These are phyloP conservation scores for Mirza zaza DNA, from an alignment of 2,113 vertebrate species.

Conservation along the genomic window DNA sequence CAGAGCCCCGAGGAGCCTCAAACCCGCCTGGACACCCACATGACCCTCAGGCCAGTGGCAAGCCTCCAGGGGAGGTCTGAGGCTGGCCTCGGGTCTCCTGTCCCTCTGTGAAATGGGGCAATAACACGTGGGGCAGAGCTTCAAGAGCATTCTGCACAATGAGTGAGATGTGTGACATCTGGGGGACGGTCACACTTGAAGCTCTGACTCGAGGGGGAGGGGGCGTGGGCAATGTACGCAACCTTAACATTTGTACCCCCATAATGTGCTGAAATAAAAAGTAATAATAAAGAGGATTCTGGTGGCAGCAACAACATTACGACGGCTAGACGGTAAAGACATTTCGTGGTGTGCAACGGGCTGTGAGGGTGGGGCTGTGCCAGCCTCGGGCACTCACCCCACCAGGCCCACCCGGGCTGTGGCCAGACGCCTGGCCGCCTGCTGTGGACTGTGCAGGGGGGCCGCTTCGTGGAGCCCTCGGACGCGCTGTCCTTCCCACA, in stretches of 20 bases:
- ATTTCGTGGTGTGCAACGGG: no score
- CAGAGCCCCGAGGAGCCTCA: background rate
- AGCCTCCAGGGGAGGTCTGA: background rate
- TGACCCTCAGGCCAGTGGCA: background rate
- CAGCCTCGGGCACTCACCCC: rapidly evolving
- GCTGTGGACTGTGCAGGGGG: background rate
- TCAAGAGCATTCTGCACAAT: background rate
- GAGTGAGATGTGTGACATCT: no score
- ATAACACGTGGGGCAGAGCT: background rate
- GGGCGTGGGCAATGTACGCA: no score
- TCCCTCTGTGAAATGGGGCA: background rate
- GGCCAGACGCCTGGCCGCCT: rapidly evolving
- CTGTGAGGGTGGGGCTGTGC: background rate
- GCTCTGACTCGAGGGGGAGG: no score
- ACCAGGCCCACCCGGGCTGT: background rate
- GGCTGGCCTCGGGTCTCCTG: background rate
- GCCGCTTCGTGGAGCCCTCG: rapidly evolving
- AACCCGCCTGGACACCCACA: background rate
- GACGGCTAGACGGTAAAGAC: background rate
- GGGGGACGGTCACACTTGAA: no score
- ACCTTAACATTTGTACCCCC: no score
- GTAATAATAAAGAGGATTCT: no score
- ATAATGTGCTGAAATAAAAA: no score
- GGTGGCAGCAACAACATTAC: rapidly evolving
- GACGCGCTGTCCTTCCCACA: background rate